These are phyloP conservation scores for Embiotoca jacksoni DNA, from an alignment of 2,113 vertebrate genomes.

Conservation along the genomic window DNA sequence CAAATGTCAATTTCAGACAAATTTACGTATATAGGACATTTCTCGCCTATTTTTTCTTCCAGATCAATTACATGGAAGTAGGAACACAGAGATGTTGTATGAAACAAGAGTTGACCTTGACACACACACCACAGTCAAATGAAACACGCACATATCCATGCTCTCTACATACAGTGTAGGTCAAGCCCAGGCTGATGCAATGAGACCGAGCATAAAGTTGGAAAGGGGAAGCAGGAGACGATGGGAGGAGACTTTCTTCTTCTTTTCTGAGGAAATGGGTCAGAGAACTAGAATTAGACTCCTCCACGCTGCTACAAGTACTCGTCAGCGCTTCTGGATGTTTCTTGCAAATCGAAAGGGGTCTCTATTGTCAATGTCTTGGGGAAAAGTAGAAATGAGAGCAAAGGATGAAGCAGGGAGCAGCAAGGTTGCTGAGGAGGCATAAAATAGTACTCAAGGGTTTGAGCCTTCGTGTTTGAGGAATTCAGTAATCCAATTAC, in stretches of 20 bases:
- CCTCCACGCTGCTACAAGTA: constrained; percentile 35
- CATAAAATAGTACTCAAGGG: constrained; percentile 76
- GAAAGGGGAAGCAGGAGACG: constrained; percentile 5
- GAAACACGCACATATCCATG: constrained; percentile 2
- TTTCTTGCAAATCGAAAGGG: constrained; percentile 64
- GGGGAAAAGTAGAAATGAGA: constrained; percentile 72
- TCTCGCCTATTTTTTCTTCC: neutral
- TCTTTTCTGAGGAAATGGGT: constrained; percentile 70
- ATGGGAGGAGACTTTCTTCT: constrained; percentile 33
- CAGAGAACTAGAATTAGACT: constrained; percentile 68
- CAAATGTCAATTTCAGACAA: constrained; percentile 38
- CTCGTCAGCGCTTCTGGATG: constrained; percentile 64
- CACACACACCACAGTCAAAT: constrained; percentile 22
- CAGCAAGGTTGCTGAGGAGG: constrained; percentile 73
- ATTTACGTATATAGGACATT: constrained; percentile 30
- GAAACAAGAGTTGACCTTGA: constrained; percentile 52
- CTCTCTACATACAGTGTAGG: neutral
- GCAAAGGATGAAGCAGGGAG: constrained; percentile 61
- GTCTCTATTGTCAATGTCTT: constrained; percentile 72
- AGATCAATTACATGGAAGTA: constrained; percentile 56
- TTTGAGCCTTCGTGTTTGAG: constrained; percentile 67
- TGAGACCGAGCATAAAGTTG: constrained; percentile 28
- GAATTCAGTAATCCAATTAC: constrained; percentile 83
- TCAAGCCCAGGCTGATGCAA: constrained; percentile 46
- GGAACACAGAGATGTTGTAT: constrained; percentile 18